Evolutionary conservation across 2,797 vertebrate genomes (phyloP), one percentile per base, ranked within the genome.

Genomic region (Calcarius lapponicus): DNA sequence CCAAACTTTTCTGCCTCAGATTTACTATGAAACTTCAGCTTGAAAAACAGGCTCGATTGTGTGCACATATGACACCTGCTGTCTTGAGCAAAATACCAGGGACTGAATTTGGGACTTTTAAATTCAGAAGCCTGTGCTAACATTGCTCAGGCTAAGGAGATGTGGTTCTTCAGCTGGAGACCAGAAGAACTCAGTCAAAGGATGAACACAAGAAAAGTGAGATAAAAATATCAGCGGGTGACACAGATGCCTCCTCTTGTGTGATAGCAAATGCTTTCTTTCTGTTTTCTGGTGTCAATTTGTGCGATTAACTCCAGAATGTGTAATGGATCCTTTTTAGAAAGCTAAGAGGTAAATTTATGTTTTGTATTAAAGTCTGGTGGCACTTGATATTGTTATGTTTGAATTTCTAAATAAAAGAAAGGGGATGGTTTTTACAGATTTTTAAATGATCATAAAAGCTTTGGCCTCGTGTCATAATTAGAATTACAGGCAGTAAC

Each of bases 231-330:
- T 11, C 85, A 76, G 25, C 0, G 19, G 21, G 36, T 80, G 66
- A 81, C 70, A 88, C 62, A 95, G 86, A 86, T 91, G 80, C 82
- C 53, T 90, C 73, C 62, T 95, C 58, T 79, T 70, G 43, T 80
- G 47, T 60, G 60, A 31, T 2, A 56, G 54, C 51, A 69, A 91
- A 66, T 25, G 31, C 36, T 78, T 95, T 58, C 50, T 87, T 24
- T 83, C 32, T 62, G 8, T 38, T 89, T 79, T 76, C 80, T 91
- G 51, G 16, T 82, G 86, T 96, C 58, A 66, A 20, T 94, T 71
- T 81, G 20, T 60, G 10, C 36, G 50, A 76, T 90, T 93, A 83
- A 92, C 48, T 84, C 75, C 60, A 78, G 51, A 79, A 73, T 93
- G 84, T 76, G 16, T 80, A 84, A 90, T 70, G n/a, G 36, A n/a